Base-by-base conservation (phyloP, 2,888 invertebrate genomes). In the Aphodius granarius region DNA sequence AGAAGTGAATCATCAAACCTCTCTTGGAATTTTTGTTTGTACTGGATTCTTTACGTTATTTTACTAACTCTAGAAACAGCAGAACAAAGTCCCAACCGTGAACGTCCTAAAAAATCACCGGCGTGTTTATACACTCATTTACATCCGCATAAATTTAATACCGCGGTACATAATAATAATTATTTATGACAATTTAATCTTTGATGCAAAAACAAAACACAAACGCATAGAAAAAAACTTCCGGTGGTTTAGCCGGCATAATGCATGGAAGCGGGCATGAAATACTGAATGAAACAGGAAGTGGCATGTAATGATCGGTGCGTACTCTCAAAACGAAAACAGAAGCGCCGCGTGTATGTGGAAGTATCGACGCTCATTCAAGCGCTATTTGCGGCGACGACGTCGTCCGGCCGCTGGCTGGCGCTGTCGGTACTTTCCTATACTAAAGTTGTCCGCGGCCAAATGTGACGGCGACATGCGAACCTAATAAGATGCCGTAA, bases 271-370 rank as follows among this genome's bases (percentile, higher is more conserved):
- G 43, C 72, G 78, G 76, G 79, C 80, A 80, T 80, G 80, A 81
- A 81, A 80, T 79, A 78, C 73, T 75, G 78, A 80, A 80, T 76
- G 71, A 71, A 78, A 78, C 79, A 80, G 82, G 82, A 82, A 81
- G 80, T 79, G 78, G 80, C 80, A 78, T 77, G 80, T 81, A 80
- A 79, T 80, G 78, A 80, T 6, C 1, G 43, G 78, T 76, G 77
- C 75, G 79, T 78, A 80, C 80, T 82, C 78, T 80, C 78, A 43
- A 79, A 81, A 78, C 77, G 80, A 81, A 79, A 80, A 77, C 75
- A 75, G 21, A 43, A 43, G 43, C 43, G 43, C 43, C 43, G 43
- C 6, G 6, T 43, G 43, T 43, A 74, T 63, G n/a, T n/a, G n/a
- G n/a, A n/a, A n/a, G n/a, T n/a, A 43, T 43, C 43, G n/a, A 66